phyloP scores from a whole-genome alignment of 2,113 vertebrate genomes.

The Helogale parvula region DNA sequence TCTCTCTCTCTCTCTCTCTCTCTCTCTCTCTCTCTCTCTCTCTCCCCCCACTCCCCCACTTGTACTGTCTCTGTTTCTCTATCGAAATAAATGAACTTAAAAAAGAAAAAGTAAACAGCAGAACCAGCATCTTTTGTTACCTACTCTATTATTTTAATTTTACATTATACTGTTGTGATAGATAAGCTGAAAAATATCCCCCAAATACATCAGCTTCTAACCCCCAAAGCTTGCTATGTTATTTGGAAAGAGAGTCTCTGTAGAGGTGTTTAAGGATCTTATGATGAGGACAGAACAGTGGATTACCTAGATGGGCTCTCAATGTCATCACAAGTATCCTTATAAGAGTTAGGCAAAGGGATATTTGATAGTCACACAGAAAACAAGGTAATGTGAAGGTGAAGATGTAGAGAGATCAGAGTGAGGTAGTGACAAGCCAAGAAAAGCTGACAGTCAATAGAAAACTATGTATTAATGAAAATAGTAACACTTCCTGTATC shows the following conservation, averaged over 20 bases:
- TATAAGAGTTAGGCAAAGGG: neutral
- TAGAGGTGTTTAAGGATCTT: neutral
- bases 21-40: too few species aligned
- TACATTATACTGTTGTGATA: neutral
- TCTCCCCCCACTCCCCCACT: too few species aligned
- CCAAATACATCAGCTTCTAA: neutral
- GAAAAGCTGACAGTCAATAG: neutral
- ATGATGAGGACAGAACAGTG: neutral
- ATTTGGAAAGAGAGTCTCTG: neutral
- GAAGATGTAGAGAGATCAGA: neutral
- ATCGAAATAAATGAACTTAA: too few species aligned
- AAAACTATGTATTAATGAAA: neutral
- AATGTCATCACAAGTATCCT: neutral
- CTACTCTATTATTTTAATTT: neutral
- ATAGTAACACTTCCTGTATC: neutral
- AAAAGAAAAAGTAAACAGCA: neutral
- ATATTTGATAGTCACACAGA: neutral
- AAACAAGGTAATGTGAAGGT: neutral
- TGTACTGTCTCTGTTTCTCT: too few species aligned
- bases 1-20: too few species aligned
- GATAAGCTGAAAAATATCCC: neutral
- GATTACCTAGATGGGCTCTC: neutral
- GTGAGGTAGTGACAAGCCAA: neutral
- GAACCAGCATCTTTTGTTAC: neutral
- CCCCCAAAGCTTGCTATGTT: neutral